Conservation (phyloP, 2,888 invertebrate species). For the Thereva nobilitata region DNA sequence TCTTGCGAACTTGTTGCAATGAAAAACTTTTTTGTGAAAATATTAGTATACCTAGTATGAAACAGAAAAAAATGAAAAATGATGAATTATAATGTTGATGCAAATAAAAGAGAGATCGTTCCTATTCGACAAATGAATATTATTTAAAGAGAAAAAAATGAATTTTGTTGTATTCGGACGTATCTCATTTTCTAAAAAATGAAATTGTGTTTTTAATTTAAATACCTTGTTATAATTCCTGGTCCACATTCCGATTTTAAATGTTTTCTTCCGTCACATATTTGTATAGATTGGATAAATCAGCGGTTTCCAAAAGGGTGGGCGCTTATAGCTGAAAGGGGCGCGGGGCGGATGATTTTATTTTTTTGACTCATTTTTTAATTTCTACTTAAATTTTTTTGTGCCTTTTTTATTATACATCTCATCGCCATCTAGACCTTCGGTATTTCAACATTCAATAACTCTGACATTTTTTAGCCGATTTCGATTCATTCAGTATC, state of each 20-base stretch:
- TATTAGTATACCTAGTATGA: slow-evolving; percentile 15
- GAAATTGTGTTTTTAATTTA: slow-evolving; percentile 17
- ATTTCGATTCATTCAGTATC: too few species aligned
- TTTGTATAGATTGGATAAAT: background rate
- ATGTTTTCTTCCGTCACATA: background rate
- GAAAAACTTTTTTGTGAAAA: slow-evolving; percentile 20
- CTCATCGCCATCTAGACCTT: too few species aligned
- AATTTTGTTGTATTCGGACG: slow-evolving; percentile 29
- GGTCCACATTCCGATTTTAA: too few species aligned
- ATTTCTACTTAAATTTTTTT: too few species aligned
- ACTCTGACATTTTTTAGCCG: too few species aligned
- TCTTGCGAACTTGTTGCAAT: slow-evolving; percentile 25
- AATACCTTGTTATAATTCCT: background rate
- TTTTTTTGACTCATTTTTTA: too few species aligned
- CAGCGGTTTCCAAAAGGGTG: too few species aligned
- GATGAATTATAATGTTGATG: slow-evolving; percentile 21
- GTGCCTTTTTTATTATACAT: too few species aligned
- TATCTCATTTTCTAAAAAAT: slow-evolving; percentile 31
- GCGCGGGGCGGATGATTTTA: too few species aligned
- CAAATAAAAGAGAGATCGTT: slow-evolving; percentile 32
- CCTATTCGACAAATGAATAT: slow-evolving; percentile 30
- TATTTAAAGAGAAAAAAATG: slow-evolving; percentile 1
- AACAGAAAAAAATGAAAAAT: slow-evolving; percentile 24
- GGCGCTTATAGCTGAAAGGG: too few species aligned
- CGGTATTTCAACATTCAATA: too few species aligned